These are phyloP conservation scores for Mya arenaria DNA, from an alignment of 1,140 invertebrate species.

Conservation along the genomic window DNA sequence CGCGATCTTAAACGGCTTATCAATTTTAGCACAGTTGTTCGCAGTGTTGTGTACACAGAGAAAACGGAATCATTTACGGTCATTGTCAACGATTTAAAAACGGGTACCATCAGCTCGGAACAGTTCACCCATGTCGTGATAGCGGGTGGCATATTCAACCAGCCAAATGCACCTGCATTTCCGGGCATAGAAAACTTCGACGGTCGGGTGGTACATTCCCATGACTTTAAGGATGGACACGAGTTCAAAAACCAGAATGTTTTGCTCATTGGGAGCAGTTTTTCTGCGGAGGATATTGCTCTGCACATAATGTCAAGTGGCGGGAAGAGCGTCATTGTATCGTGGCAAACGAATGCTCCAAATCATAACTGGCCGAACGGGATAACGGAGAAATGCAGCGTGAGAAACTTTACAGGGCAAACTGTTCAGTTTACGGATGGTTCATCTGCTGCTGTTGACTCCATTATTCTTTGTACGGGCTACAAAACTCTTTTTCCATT, in stretches of 20 bases:
- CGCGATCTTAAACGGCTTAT: background rate
- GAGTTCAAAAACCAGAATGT: conserved; percentile 46
- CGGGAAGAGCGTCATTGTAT: conserved; percentile 1
- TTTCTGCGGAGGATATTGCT: conserved; percentile 44
- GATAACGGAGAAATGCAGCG: conserved; percentile 5
- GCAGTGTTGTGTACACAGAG: conserved; percentile 5
- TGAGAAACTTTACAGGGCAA: background rate
- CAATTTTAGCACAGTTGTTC: conserved; percentile 5
- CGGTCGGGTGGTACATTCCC: conserved; percentile 48
- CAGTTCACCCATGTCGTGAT: conserved; percentile 47
- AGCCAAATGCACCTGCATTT: conserved; percentile 28
- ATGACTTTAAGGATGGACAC: conserved; percentile 31
- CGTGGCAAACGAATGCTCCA: background rate
- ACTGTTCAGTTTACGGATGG: background rate
- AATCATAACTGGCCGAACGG: conserved; percentile 16
- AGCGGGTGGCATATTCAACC: conserved; percentile 30
- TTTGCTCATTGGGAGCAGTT: conserved; percentile 28
- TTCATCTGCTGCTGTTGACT: background rate
- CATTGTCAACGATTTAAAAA: conserved; percentile 12
- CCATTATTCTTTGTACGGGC: conserved; percentile 10
- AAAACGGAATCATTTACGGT: conserved; percentile 38
- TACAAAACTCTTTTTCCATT: conserved; percentile 1
- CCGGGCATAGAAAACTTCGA: conserved; percentile 16
- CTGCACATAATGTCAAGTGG: conserved; percentile 42
- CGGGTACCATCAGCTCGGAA: background rate